A percentile compares a stretch with the other conserved stretches of the same genome.
phyloP scores from a whole-genome alignment of 2,113 vertebrate species.

The Stercorarius parasiticus region DNA sequence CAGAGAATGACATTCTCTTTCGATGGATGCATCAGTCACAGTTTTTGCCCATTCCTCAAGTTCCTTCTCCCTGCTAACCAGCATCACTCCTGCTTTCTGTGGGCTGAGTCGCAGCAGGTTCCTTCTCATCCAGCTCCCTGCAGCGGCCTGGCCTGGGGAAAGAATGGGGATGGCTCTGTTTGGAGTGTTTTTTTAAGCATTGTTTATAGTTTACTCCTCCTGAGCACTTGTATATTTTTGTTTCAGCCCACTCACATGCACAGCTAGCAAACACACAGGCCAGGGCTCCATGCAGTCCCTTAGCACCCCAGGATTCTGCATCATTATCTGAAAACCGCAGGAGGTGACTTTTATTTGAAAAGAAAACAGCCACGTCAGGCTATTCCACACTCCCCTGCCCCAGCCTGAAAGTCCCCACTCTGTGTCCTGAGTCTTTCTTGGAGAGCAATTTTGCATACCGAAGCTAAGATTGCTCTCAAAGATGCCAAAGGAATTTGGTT shows the following conservation, averaged over 20 bases:
- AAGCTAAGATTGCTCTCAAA: background rate
- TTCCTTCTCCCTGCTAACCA: conserved; percentile 57
- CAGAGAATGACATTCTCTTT: background rate
- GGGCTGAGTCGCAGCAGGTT: background rate
- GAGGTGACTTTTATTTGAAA: background rate
- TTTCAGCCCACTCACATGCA: conserved; percentile 47
- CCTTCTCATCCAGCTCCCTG: conserved; percentile 56
- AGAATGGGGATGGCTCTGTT: background rate
- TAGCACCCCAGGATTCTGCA: background rate
- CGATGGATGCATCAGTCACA: conserved; percentile 17
- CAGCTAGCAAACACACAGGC: conserved; percentile 26
- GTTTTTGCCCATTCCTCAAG: conserved; percentile 60
- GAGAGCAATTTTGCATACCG: background rate
- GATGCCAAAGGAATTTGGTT: conserved; percentile 16
- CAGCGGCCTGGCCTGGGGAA: background rate
- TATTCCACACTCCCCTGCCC: background rate
- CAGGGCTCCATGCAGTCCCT: conserved; percentile 13
- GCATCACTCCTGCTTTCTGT: background rate
- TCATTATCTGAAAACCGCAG: background rate
- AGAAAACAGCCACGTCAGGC: conserved; percentile 38
- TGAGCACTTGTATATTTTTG: conserved; percentile 20
- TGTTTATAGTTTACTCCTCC: conserved; percentile 43
- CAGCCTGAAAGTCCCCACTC: background rate
- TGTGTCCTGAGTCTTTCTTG: background rate
- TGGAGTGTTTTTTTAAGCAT: conserved; percentile 38